Conservation (phyloP, 2,113 vertebrate genomes). For the Rhizomys pruinosus region DNA sequence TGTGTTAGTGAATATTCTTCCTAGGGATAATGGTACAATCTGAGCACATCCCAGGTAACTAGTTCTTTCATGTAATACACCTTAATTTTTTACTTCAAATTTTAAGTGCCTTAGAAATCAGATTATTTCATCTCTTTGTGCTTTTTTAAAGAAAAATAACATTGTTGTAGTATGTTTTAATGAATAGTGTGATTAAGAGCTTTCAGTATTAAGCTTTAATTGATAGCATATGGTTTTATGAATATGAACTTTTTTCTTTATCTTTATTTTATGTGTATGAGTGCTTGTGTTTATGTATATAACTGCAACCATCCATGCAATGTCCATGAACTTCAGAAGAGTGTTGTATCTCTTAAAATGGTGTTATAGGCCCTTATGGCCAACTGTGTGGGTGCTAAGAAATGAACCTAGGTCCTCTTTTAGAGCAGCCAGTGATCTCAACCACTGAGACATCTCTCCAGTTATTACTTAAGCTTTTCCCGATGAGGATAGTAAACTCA, state of each 20-base stretch:
- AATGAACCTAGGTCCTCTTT: too few relatives aligned
- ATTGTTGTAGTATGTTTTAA: background rate
- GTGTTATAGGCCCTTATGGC: too few relatives aligned
- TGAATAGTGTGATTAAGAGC: background rate
- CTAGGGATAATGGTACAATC: background rate
- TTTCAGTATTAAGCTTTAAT: background rate
- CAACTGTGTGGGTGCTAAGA: too few relatives aligned
- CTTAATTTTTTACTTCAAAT: background rate
- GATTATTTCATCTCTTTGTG: slow-evolving; percentile 5
- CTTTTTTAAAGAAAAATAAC: background rate
- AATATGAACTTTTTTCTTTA: too few relatives aligned
- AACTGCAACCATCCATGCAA: too few relatives aligned
- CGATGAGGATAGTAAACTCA: background rate
- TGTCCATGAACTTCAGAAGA: too few relatives aligned
- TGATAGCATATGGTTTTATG: background rate
- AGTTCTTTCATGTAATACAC: background rate
- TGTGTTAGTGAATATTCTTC: background rate
- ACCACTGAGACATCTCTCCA: too few relatives aligned
- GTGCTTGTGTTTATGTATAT: too few relatives aligned
- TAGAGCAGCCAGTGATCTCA: too few relatives aligned
- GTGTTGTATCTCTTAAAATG: too few relatives aligned
- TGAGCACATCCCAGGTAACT: background rate
- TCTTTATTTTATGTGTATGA: too few relatives aligned
- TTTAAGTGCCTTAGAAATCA: slow-evolving; percentile 16
- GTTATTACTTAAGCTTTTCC: background rate